Evolutionary conservation across 2,888 invertebrate genomes (phyloP).

Genomic region (Dinocampus coccinellae): DNA sequence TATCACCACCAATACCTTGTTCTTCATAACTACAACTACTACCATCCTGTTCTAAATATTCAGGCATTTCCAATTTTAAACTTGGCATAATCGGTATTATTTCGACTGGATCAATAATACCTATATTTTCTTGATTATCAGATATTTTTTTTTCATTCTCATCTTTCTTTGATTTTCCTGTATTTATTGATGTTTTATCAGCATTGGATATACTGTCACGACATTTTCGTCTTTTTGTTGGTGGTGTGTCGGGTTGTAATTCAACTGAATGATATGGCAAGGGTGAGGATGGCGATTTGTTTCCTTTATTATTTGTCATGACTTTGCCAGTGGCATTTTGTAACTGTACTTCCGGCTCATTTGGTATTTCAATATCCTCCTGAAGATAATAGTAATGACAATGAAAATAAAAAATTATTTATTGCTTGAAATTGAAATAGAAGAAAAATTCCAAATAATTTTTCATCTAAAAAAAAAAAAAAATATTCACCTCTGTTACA

Average conservation of each 20-base stretch:
- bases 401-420: conserved; percentile 4
- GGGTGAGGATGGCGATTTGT: conserved; percentile 64
- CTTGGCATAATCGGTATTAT: conserved; percentile 70
- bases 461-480: not conserved
- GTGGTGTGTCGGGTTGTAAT: conserved; percentile 61
- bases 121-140: conserved; percentile 56
- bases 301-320: conserved; percentile 59
- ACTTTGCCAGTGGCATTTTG: conserved; percentile 62
- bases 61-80: conserved; percentile 73
- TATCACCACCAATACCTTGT: conserved; percentile 63
- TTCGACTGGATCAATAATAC: conserved; percentile 64
- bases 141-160: conserved; percentile 52
- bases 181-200: conserved; percentile 56
- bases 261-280: conserved; percentile 61
- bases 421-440: no score
- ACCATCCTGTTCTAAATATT: conserved; percentile 71
- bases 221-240: conserved; percentile 65
- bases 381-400: no score
- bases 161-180: conserved; percentile 52
- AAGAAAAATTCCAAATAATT: no score
- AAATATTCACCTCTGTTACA: conserved; percentile 56
- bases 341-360: conserved; percentile 67
- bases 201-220: conserved; percentile 59
- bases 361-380: conserved; percentile 67
- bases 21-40: conserved; percentile 69